Evolutionary conservation across 2,113 vertebrate genomes (phyloP).

Genomic region (Apus apus): DNA sequence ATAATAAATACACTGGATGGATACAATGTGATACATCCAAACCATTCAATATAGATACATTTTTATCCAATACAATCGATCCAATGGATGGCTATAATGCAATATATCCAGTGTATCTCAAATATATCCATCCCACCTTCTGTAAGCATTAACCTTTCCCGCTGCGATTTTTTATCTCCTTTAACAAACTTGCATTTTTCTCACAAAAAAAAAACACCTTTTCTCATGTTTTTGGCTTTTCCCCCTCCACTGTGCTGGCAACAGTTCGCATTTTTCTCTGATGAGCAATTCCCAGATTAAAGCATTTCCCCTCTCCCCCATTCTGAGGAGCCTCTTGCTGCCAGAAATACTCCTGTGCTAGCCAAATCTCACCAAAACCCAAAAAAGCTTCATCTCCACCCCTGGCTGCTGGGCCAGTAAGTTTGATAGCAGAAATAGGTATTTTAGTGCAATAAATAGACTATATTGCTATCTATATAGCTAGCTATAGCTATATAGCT

Average conservation of each 20-base stretch:
- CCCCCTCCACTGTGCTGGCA: accelerated
- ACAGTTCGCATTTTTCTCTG: not conserved
- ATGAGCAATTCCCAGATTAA: not conserved
- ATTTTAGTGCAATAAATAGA: not conserved
- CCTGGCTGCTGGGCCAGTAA: too few species aligned
- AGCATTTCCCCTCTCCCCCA: not conserved
- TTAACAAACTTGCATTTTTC: not conserved
- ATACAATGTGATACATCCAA: not conserved
- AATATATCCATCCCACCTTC: not conserved
- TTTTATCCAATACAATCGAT: too few species aligned
- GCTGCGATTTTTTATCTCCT: not conserved
- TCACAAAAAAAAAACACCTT: not conserved
- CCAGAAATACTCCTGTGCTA: not conserved
- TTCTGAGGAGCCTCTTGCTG: not conserved
- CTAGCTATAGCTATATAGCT: too few species aligned
- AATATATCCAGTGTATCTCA: not conserved
- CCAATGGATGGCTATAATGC: not conserved
- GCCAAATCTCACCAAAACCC: not conserved
- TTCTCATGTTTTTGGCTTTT: not conserved
- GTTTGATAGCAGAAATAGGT: not conserved
- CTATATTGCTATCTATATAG: too few species aligned
- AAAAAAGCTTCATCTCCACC: not conserved
- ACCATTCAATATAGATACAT: too few species aligned
- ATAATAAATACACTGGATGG: not conserved
- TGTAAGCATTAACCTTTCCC: not conserved